Evolutionary conservation across 2,113 vertebrate species (phyloP).

Genomic region (Eurystomus gularis): DNA sequence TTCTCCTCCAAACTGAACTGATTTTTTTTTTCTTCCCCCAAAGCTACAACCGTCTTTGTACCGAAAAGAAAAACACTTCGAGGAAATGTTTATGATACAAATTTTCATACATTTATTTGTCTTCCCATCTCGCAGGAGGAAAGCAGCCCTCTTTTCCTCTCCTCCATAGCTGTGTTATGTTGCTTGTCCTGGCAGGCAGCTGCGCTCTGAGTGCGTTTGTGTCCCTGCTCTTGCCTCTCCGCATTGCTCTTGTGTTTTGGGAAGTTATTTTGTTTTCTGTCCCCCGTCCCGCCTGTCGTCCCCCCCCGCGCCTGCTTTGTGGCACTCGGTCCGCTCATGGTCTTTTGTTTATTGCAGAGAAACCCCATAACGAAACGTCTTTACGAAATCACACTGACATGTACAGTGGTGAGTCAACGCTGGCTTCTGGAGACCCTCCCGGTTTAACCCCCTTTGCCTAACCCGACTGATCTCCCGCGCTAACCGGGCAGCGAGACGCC

Average conservation of each 20-base stretch:
- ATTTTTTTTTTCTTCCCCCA: no score
- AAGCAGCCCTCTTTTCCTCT: neutral
- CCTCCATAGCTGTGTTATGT: neutral
- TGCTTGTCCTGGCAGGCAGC: neutral
- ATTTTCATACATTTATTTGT: neutral
- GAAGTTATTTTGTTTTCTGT: neutral
- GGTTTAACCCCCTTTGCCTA: slow-evolving; percentile 70
- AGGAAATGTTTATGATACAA: neutral
- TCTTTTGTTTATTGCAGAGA: slow-evolving; percentile 89
- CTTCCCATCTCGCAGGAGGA: neutral
- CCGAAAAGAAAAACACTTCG: neutral
- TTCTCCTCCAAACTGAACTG: neutral
- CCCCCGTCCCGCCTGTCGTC: neutral
- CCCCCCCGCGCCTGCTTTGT: neutral
- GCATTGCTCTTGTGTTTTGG: neutral
- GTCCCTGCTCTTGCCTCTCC: neutral
- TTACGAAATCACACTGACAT: slow-evolving; percentile 89
- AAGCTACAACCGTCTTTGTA: neutral
- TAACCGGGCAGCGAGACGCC: slow-evolving; percentile 43
- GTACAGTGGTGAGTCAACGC: slow-evolving; percentile 89
- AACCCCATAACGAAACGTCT: slow-evolving; percentile 88
- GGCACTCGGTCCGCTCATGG: slow-evolving; percentile 67
- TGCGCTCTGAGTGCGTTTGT: neutral
- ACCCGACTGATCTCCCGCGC: slow-evolving; percentile 66
- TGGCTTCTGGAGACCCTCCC: slow-evolving; percentile 64